Base-by-base conservation (phyloP, 2,113 vertebrate species). In the Copsychus sechellarum region DNA sequence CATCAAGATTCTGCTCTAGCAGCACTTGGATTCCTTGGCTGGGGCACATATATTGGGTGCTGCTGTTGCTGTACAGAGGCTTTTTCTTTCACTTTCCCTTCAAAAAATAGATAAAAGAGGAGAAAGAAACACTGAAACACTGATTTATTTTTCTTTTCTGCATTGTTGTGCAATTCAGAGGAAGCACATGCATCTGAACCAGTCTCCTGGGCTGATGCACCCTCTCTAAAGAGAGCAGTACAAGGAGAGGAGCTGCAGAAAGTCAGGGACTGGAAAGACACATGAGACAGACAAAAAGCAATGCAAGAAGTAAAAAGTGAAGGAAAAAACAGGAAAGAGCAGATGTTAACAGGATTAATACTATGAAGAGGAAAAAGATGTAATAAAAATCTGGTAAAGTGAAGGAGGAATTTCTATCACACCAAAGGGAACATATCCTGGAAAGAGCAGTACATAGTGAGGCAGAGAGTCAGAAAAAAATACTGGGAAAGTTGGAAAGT, bases 301-400 rank as follows among this genome's bases (percentile, higher is more conserved):
- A 12, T 3, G 11, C 19, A 61, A 48, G 28, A 60, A 19, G 40
- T 20, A 80, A 86, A 82, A 67, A 26, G 13, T 17, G 7, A 66
- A 67, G 7, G 42, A 14, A 34, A 66, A 80, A 69, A 17, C 6
- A 66, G 19, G 5, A 70, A 47, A 78, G 7, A 58, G 6, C 10
- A 85, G 33, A 50, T 7, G 16, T 82, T 90, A 91, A 67, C 21
- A 79, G 60, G 48, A 40, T 50, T 76, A 54, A 25, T 16, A 33
- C 6, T 12, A 21, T 4, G 33, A 45, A 38, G 26, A 24, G 14
- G 5, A 0, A 2, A 31, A 10, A 47, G 33, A 33, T 1, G 5
- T 17, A 69, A 65, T 31, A 69, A 74, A 58, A 79, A 71, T 28
- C 24, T 79, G 11, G 20, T 42, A 14, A 89, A 70, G 43, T 7